These are phyloP conservation scores for Seira musarum DNA, from an alignment of 2,888 invertebrate genomes.

Conservation along the genomic window DNA sequence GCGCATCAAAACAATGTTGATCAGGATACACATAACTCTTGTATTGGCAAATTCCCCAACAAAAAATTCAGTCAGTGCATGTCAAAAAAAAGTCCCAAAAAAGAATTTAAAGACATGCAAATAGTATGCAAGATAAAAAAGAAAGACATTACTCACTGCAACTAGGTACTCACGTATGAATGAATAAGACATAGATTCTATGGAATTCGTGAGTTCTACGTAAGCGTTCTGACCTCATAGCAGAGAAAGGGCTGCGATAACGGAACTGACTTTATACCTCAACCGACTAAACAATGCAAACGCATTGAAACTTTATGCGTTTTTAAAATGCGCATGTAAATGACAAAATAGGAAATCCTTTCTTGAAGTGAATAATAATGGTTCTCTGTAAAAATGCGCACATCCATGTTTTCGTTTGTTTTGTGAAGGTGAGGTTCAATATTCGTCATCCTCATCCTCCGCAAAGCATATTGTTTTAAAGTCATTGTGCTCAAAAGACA, in stretches of 20 bases:
- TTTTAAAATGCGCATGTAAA: background rate
- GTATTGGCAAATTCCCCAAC: background rate
- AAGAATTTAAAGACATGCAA: background rate
- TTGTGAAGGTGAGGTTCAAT: constrained; percentile 14
- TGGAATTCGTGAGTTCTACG: background rate
- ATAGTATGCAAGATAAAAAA: background rate
- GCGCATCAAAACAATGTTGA: background rate
- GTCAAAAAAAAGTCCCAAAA: background rate
- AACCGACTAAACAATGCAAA: too few species aligned
- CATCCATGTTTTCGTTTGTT: constrained; percentile 1
- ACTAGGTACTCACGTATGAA: background rate
- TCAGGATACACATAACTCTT: background rate
- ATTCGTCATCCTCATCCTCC: background rate
- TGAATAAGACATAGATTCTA: background rate
- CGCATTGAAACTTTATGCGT: background rate
- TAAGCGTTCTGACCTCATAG: background rate
- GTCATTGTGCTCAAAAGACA: constrained; percentile 14
- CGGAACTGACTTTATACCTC: constrained; percentile 10
- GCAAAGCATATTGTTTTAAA: background rate
- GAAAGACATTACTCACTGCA: constrained; percentile 11
- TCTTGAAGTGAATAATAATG: background rate
- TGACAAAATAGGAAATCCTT: constrained; percentile 13
- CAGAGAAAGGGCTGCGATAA: background rate
- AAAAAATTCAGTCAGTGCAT: background rate
- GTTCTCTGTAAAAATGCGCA: background rate